phyloP scores from a whole-genome alignment of 2,113 vertebrate genomes.

The Coracopsis vasa region DNA sequence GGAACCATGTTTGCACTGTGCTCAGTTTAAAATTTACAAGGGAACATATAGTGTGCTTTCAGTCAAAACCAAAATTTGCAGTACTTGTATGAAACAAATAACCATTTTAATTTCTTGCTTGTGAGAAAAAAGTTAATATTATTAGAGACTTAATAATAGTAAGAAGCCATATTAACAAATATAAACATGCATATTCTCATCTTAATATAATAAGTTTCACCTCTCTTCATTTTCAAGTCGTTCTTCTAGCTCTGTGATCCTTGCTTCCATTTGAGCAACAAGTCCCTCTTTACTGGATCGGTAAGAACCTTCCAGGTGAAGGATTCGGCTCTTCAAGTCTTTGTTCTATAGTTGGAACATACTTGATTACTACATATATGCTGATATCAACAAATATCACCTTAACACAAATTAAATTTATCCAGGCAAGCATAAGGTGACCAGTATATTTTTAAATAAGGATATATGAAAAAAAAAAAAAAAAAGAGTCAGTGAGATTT shows the following conservation, averaged over 20 bases:
- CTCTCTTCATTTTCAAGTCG: constrained; percentile 91
- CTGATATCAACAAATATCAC: neutral
- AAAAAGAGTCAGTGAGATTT: neutral
- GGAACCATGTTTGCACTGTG: neutral
- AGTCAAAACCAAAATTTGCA: neutral
- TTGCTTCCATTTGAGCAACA: constrained; percentile 88
- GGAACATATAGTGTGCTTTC: neutral
- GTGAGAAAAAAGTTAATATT: neutral
- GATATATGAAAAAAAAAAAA: neutral
- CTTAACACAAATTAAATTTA: neutral
- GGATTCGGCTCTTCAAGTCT: constrained; percentile 89
- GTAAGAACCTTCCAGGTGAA: constrained; percentile 89
- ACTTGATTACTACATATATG: neutral
- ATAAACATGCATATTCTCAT: neutral
- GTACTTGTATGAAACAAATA: neutral
- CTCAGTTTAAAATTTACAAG: neutral
- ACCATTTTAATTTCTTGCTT: neutral
- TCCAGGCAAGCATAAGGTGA: neutral
- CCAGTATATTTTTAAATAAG: neutral
- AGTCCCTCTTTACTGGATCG: constrained; percentile 91
- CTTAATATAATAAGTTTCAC: constrained; percentile 60
- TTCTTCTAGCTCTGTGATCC: constrained; percentile 90
- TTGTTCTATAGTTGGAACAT: constrained; percentile 82
- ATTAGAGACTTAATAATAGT: neutral
- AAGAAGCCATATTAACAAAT: neutral